A percentile compares a stretch with the other conserved stretches of the same genome.
These are phyloP conservation scores for Heliconius ismenius DNA, from an alignment of 2,888 invertebrate genomes.

Conservation along the genomic window DNA sequence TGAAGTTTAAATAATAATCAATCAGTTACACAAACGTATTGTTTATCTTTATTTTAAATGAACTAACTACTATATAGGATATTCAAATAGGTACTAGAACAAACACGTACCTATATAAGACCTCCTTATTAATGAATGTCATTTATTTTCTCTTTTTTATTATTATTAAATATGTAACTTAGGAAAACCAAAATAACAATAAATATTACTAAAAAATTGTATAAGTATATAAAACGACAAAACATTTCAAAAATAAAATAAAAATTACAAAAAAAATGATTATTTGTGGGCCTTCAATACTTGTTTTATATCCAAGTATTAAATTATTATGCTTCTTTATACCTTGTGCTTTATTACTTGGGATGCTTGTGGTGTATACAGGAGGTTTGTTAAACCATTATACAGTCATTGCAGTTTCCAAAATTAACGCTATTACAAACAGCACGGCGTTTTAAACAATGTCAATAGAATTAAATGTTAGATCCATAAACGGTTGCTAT, in stretches of 20 bases:
- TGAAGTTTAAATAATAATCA: not conserved
- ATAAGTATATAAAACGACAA: conserved; percentile 29
- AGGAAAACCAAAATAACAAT: not conserved
- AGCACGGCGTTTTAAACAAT: conserved; percentile 47
- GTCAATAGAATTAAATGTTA: not conserved
- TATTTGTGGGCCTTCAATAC: conserved; percentile 50
- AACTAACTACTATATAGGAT: not conserved
- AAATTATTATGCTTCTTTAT: conserved; percentile 62
- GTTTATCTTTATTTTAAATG: not conserved
- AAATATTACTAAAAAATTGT: conserved; percentile 16
- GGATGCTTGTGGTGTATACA: conserved; percentile 54
- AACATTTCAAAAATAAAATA: conserved; percentile 9
- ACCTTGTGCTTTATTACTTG: conserved; percentile 56
- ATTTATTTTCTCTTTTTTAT: not conserved
- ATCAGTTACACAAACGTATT: not conserved
- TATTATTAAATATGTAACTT: not conserved
- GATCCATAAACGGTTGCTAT: conserved; percentile 43
- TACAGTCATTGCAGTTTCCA: conserved; percentile 48
- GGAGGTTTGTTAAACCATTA: conserved; percentile 52
- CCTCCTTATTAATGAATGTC: not conserved
- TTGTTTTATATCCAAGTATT: conserved; percentile 56
- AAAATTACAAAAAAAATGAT: conserved; percentile 47
- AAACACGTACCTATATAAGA: not conserved
- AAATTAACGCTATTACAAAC: conserved; percentile 52
- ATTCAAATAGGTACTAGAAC: too few relatives aligned